Evolutionary conservation across 1,140 invertebrate species (phyloP).

Genomic region (Tigriopus japonicus): DNA sequence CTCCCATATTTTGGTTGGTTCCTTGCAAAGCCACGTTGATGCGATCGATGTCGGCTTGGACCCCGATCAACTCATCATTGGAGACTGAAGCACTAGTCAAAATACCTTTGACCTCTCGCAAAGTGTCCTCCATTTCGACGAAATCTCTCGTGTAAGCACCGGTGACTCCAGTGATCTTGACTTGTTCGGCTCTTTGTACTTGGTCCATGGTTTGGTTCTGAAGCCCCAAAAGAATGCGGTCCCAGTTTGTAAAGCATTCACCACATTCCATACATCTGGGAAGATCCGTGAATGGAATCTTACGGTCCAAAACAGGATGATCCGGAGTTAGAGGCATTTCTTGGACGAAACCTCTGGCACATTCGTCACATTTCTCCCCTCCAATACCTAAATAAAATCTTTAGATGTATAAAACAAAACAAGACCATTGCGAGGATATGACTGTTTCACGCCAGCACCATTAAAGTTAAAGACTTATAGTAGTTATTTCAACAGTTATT

Average conservation of each 20-base stretch:
- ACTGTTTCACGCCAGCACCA: no score
- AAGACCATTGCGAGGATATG: no score
- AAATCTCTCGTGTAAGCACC: constrained; percentile 88
- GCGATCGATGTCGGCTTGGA: constrained; percentile 33
- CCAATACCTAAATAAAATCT: constrained; percentile 45
- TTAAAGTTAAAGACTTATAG: no score
- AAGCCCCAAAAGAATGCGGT: constrained; percentile 56
- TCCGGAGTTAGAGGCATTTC: not conserved
- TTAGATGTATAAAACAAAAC: no score
- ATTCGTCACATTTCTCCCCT: constrained; percentile 83
- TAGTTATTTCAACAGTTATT: no score
- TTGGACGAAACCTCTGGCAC: constrained; percentile 68
- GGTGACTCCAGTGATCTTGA: constrained; percentile 75
- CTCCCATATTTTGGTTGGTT: constrained; percentile 35
- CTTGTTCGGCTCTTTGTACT: constrained; percentile 65
- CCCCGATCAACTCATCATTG: constrained; percentile 45
- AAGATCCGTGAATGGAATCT: constrained; percentile 40
- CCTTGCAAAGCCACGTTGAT: constrained; percentile 23
- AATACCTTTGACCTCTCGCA: constrained; percentile 52
- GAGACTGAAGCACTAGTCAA: constrained; percentile 54
- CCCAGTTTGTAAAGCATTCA: constrained; percentile 99
- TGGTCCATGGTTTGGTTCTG: constrained; percentile 27
- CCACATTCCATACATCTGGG: constrained; percentile 85
- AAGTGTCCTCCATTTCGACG: constrained; percentile 62
- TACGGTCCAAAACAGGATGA: constrained; percentile 2